phyloP scores from a whole-genome alignment of 1,140 invertebrate species.

The Yoshiicerus persimilis region DNA sequence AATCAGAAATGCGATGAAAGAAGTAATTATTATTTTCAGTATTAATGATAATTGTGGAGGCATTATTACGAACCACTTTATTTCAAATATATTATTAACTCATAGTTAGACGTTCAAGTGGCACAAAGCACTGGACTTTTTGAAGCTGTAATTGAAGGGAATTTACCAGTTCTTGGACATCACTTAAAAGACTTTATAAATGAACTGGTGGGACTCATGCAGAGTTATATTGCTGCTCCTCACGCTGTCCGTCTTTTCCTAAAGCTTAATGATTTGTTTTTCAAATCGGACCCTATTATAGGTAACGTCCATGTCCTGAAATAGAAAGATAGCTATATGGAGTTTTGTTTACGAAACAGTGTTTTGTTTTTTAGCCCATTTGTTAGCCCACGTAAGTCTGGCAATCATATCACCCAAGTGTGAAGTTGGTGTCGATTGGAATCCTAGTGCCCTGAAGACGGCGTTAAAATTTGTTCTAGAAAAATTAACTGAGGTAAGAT shows the following conservation, averaged over 20 bases:
- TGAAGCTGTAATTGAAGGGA: constrained; percentile 63
- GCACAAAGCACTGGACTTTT: constrained; percentile 65
- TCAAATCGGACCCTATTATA: constrained; percentile 45
- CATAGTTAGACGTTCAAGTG: constrained; percentile 65
- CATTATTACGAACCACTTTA: background rate
- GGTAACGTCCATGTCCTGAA: background rate
- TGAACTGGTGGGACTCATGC: constrained; percentile 64
- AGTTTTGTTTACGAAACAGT: constrained; percentile 42
- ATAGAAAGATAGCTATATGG: background rate
- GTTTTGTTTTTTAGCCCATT: constrained; percentile 54
- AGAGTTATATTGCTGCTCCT: constrained; percentile 70
- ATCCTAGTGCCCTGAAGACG: constrained; percentile 65
- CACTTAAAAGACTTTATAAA: constrained; percentile 66
- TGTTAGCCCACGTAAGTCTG: constrained; percentile 69
- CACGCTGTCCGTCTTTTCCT: constrained; percentile 64
- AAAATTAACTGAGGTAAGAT: background rate
- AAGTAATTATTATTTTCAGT: constrained; percentile 54
- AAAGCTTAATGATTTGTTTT: constrained; percentile 60
- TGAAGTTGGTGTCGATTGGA: constrained; percentile 75
- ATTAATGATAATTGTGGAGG: background rate
- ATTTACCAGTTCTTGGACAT: constrained; percentile 63
- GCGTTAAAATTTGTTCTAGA: constrained; percentile 65
- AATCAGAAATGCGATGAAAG: constrained; percentile 68
- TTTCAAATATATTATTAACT: constrained; percentile 47
- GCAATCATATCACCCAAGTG: constrained; percentile 74